phyloP scores from a whole-genome alignment of 2,888 invertebrate genomes.

The Deroplatys truncata region DNA sequence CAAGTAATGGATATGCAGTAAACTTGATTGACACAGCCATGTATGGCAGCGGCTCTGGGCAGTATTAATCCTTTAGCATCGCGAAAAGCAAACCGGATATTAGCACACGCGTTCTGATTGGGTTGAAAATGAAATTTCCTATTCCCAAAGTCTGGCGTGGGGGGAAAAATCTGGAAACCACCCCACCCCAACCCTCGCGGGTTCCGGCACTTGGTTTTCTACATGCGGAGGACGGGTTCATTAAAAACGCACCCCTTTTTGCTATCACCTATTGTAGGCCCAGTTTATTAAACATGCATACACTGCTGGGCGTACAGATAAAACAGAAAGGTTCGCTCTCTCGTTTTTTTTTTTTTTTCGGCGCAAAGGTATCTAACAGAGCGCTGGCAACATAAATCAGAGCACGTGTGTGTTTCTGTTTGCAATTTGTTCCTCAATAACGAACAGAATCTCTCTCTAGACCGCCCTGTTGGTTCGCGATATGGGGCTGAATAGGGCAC shows the following conservation, averaged over 20 bases:
- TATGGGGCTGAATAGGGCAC: slow-evolving; percentile 5
- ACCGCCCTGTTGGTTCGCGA: slow-evolving; percentile 1
- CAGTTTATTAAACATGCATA: slow-evolving; percentile 11
- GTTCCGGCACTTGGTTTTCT: not conserved
- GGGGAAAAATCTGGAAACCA: not conserved
- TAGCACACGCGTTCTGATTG: not conserved
- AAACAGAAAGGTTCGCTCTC: not conserved
- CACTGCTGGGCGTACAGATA: not conserved
- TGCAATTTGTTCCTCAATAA: slow-evolving; percentile 17
- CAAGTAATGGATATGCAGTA: not conserved
- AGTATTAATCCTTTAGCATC: not conserved
- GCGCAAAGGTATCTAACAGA: not conserved
- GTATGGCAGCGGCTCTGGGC: not conserved
- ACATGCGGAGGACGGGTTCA: not conserved
- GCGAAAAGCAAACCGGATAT: not conserved
- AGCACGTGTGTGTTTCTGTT: not conserved
- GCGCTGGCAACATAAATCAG: not conserved
- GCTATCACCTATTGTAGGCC: not conserved
- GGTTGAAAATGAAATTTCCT: slow-evolving; percentile 7
- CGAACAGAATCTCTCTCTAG: not conserved
- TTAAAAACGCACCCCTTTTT: not conserved
- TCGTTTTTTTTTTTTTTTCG: not conserved
- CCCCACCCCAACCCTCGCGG: not conserved
- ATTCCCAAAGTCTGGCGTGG: not conserved
- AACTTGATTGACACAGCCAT: not conserved